These are phyloP conservation scores for Oscheius sp. DNA, from an alignment of 2,888 invertebrate genomes.

Conservation along the genomic window DNA sequence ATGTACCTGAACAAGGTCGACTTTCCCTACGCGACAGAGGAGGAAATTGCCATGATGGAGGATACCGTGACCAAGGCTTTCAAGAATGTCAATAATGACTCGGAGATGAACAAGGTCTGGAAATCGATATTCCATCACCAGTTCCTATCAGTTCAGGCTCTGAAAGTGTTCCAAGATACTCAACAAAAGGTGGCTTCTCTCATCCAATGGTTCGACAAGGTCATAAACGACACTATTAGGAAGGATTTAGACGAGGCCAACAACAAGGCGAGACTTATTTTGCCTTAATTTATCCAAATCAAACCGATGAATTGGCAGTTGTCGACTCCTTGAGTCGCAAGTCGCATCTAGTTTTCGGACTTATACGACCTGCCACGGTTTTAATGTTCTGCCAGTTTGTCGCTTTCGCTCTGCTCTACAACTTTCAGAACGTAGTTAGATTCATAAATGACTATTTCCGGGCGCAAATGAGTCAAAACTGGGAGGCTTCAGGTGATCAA, in stretches of 20 bases:
- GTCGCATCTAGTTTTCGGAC: no score
- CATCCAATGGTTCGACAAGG: constrained; percentile 77
- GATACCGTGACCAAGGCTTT: constrained; percentile 76
- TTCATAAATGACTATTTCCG: no score
- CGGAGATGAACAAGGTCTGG: constrained; percentile 72
- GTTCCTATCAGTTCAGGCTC: constrained; percentile 65
- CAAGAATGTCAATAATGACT: constrained; percentile 76
- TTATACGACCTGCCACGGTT: no score
- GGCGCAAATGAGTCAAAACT: no score
- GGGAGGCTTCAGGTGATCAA: constrained; percentile 66
- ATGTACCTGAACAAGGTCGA: constrained; percentile 76
- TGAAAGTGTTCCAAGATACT: constrained; percentile 75
- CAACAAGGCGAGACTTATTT: constrained; percentile 12
- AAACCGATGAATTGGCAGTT: no score
- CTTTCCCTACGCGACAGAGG: constrained; percentile 77
- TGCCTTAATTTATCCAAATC: no score
- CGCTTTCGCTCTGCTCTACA: no score
- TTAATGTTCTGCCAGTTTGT: no score
- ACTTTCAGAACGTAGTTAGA: no score
- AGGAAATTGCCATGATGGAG: constrained; percentile 76
- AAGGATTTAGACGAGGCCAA: constrained; percentile 74
- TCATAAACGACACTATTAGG: constrained; percentile 76
- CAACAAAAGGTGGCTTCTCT: constrained; percentile 76
- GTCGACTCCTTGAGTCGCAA: no score
- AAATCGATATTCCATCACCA: neutral